Base-by-base conservation (phyloP, 2,888 invertebrate species). In the Phrixothrix hirtus region DNA sequence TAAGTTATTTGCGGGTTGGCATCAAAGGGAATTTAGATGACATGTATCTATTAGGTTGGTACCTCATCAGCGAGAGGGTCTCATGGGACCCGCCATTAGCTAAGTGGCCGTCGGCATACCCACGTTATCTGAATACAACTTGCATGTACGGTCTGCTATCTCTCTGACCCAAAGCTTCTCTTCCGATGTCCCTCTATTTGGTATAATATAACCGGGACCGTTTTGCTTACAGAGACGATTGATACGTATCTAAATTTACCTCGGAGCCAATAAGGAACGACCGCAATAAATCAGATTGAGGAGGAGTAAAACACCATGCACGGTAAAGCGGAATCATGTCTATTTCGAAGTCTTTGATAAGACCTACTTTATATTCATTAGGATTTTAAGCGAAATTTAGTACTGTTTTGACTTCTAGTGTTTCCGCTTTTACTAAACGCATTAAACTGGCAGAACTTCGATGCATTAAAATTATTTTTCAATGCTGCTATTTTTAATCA, bases 21-120 rank as follows among this genome's bases (percentile, higher is more conserved):
- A 59, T 62, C 64, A 62, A 63, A 63, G 62, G 59, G 61, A 63
- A 61, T 64, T 62, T 62, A 61, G 64, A 64, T 63, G 64, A 62
- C 64, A 58, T 62, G 61, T 64, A 64, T 62, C 64, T 63, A 59
- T 64, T 64, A 64, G 62, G 62, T 58, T 55, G 55, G 51, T 56
- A 58, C 62, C 61, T 65, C 65, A 63, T 63, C 62, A 63, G 57
- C 57, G 59, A 38, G 29, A 36, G 45, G 54, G 54, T 55, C 61
- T 55, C 63, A 30, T 39, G 60, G 61, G 61, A 60, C 50, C 49
- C 56, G 45, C 64, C 62, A 66, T 66, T 66, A 66, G 63, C 63
- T 64, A 66, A 66, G 64, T 63, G 63, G 58, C 54, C 45, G 49
- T 47, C 61, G 58, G 58, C 58, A 30, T 47, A 44, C 45, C 57